Conservation (phyloP, 2,113 vertebrate species). For the Pseudopipra pipra region DNA sequence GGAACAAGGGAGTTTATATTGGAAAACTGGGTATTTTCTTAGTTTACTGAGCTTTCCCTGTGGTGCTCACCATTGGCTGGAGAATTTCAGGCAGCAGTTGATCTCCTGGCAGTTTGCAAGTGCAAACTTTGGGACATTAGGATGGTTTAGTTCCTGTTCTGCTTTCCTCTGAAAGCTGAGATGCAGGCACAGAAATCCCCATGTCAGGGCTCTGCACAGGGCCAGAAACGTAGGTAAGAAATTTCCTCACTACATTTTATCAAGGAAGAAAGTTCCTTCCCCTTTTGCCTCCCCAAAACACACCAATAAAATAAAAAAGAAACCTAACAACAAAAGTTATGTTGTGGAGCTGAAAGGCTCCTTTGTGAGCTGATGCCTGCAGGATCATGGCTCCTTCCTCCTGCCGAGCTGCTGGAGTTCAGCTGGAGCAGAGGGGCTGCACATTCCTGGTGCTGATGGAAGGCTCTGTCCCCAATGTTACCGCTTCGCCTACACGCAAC, state of each 20-base stretch:
- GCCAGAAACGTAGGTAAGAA: neutral
- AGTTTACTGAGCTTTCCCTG: neutral
- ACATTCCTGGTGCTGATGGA: neutral
- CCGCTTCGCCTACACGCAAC: neutral
- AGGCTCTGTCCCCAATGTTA: neutral
- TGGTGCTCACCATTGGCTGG: neutral
- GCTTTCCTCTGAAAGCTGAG: neutral
- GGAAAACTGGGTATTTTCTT: neutral
- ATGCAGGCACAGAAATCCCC: neutral
- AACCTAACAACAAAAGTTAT: neutral
- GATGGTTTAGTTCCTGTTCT: neutral
- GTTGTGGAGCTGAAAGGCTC: slow-evolving; percentile 1
- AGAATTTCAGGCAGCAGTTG: neutral
- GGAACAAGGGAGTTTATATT: neutral
- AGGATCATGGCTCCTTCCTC: neutral
- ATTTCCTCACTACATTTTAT: neutral
- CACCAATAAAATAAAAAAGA: neutral
- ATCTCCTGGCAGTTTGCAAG: neutral
- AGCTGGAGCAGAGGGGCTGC: neutral
- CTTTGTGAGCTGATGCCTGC: slow-evolving; percentile 7
- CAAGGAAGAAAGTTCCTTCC: neutral
- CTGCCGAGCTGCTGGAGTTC: neutral
- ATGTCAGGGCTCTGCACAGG: neutral
- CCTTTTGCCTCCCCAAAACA: neutral
- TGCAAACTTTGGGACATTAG: neutral